Percentiles rank a stretch among this genome's conserved stretches.
Conservation (phyloP, 2,888 invertebrate genomes). For the Piscicola geometra region DNA sequence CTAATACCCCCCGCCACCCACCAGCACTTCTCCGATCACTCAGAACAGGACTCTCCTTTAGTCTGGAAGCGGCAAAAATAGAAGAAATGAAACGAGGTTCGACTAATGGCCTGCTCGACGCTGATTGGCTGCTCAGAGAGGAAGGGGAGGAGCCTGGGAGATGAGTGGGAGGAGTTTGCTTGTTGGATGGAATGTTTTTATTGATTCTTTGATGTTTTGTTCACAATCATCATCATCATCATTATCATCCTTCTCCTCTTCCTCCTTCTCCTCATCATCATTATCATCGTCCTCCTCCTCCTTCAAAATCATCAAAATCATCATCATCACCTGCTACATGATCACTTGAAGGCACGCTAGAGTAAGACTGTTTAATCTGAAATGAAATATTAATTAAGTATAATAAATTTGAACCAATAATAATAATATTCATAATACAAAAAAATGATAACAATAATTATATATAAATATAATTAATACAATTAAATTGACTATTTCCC, state of each 20-base stretch:
- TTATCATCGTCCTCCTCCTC: too few species aligned
- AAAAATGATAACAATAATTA: neutral
- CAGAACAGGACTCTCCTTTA: neutral
- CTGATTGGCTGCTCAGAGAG: conserved; percentile 1
- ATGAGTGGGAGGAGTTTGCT: too few species aligned
- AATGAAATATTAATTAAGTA: neutral
- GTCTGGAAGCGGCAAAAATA: neutral
- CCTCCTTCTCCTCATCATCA: too few species aligned
- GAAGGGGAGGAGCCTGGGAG: conserved; percentile 7
- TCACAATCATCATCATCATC: too few species aligned
- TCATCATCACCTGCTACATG: neutral
- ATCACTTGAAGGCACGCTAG: neutral
- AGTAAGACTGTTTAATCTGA: neutral
- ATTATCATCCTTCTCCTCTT: too few species aligned
- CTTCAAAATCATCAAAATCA: too few species aligned
- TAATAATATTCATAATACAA: neutral
- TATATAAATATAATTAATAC: neutral
- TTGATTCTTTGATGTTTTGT: too few species aligned
- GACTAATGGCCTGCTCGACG: neutral
- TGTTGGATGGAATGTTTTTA: too few species aligned
- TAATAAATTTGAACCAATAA: neutral
- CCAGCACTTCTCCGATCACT: neutral
- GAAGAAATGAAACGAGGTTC: neutral
- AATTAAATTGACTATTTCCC: neutral
- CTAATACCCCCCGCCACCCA: neutral